phyloP scores from a whole-genome alignment of 53 echinoderm and acorn worm genomes.

The Antedon mediterranea region DNA sequence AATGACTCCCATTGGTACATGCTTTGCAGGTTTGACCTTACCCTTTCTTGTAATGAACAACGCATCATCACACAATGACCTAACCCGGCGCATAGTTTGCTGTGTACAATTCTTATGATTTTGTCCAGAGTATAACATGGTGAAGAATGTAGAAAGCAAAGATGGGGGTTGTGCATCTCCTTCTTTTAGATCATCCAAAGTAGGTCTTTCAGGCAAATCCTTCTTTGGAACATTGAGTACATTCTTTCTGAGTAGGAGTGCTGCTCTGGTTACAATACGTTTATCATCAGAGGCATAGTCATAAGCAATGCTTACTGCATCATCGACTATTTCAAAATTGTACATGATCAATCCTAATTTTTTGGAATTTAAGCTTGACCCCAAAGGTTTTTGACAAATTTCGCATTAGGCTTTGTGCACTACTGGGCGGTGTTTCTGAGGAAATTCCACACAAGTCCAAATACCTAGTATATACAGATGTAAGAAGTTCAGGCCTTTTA shows the following conservation, averaged over 20 bases:
- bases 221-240: background rate
- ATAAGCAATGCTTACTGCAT: conserved; percentile 1
- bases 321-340: background rate
- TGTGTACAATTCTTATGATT: background rate
- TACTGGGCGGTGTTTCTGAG: background rate
- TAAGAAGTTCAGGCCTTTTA: conserved; percentile 6
- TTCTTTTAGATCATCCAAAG: background rate
- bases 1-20: background rate
- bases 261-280: too few relatives aligned
- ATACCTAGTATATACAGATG: conserved; percentile 11
- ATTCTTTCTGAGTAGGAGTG: background rate
- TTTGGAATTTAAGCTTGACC: background rate
- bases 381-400: conserved; percentile 12
- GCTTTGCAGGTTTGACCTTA: background rate
- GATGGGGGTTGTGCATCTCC: background rate
- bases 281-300: conserved; percentile 2
- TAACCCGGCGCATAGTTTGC: background rate
- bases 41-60: conserved; percentile 1
- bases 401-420: conserved; percentile 7
- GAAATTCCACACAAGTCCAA: conserved; percentile 1
- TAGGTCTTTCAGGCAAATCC: conserved; percentile 1
- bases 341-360: conserved; percentile 1
- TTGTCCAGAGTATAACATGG: conserved; percentile 2
- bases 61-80: conserved; percentile 5
- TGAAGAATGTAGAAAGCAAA: background rate